Evolutionary conservation across 2,113 vertebrate species (phyloP).

Genomic region (Mirza zaza): DNA sequence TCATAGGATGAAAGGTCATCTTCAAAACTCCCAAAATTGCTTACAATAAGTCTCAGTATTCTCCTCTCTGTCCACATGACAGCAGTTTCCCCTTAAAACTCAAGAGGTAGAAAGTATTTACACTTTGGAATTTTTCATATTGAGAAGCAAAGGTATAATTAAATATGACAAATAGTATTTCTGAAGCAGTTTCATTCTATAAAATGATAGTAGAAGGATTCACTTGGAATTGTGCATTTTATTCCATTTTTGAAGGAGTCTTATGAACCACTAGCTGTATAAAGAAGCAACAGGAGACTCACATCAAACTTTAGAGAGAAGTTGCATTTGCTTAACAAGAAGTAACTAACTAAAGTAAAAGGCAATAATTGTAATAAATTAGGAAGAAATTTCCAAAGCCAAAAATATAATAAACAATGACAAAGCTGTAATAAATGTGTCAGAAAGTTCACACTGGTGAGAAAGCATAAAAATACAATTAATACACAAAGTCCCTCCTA

Average conservation of each 20-base stretch:
- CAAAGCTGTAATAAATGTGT: neutral
- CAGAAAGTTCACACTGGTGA: neutral
- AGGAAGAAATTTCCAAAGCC: neutral
- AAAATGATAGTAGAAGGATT: neutral
- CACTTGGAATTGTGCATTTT: neutral
- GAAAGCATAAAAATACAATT: neutral
- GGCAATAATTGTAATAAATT: neutral
- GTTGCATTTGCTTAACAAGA: conserved; percentile 11
- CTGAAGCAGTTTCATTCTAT: neutral
- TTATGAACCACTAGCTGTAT: neutral
- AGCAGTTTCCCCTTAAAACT: neutral
- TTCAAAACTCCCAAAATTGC: neutral
- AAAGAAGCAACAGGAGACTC: neutral
- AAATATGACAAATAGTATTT: neutral
- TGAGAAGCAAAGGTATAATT: neutral
- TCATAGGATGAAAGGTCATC: neutral
- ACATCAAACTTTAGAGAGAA: neutral
- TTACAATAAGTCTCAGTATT: neutral
- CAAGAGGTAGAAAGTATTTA: neutral
- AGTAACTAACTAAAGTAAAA: neutral
- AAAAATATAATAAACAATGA: neutral
- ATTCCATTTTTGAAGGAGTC: neutral
- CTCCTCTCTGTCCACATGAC: neutral
- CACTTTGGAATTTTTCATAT: neutral
- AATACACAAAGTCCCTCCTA: neutral